Percentiles rank a stretch among this genome's conserved stretches.
Conservation (phyloP, 2,888 invertebrate genomes). For the Aethes cnicana region DNA sequence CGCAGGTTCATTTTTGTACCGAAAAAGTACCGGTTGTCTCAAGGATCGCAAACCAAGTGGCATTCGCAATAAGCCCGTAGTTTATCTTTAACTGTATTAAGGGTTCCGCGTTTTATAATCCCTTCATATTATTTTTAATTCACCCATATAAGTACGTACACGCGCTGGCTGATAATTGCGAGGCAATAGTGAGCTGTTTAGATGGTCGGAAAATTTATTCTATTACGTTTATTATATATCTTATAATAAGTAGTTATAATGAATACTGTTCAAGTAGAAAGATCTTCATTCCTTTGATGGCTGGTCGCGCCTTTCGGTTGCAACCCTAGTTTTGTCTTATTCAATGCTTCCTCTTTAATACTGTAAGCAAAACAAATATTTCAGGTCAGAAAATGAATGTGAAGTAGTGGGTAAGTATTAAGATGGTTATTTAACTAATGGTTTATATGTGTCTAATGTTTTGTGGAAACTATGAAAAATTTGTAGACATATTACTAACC, state of each 20-base stretch:
- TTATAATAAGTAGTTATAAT: constrained; percentile 68
- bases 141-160: too few relatives aligned
- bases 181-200: constrained; percentile 62
- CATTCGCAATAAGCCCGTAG: too few relatives aligned
- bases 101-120: too few relatives aligned
- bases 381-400: too few relatives aligned
- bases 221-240: constrained; percentile 40
- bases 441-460: neutral
- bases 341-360: constrained; percentile 61
- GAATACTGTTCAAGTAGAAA: constrained; percentile 79
- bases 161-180: constrained; percentile 51
- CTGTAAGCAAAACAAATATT: constrained; percentile 50
- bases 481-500: too few relatives aligned
- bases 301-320: constrained; percentile 60
- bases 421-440: neutral
- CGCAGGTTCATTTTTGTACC: too few relatives aligned
- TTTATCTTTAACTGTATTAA: too few relatives aligned
- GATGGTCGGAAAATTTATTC: constrained; percentile 45
- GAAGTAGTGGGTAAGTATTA: too few relatives aligned
- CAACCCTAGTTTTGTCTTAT: constrained; percentile 52
- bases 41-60: too few relatives aligned
- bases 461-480: neutral
- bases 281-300: constrained; percentile 74
- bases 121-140: too few relatives aligned
- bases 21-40: too few relatives aligned